Evolutionary conservation across 2,113 vertebrate genomes (phyloP).

Genomic region (Dendrocopos noguchii): DNA sequence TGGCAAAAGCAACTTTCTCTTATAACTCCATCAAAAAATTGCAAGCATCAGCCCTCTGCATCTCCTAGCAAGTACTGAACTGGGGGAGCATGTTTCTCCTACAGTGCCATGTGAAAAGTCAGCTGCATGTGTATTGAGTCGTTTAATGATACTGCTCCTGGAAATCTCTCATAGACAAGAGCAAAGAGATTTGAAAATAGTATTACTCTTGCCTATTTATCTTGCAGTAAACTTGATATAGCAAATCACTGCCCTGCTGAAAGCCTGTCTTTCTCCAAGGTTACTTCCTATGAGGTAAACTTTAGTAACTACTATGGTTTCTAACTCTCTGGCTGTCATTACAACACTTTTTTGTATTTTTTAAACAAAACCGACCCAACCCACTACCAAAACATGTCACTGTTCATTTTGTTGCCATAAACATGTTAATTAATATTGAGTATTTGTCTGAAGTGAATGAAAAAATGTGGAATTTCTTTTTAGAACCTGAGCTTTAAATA

Average conservation of each 20-base stretch:
- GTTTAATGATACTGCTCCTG: not conserved
- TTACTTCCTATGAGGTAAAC: slow-evolving; percentile 12
- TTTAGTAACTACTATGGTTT: slow-evolving; percentile 24
- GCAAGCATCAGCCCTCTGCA: not conserved
- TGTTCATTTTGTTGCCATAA: not conserved
- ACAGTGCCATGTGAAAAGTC: not conserved
- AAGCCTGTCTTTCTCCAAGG: slow-evolving; percentile 19
- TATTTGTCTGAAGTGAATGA: slow-evolving; percentile 33
- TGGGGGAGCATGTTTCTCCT: not conserved
- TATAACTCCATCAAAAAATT: not conserved
- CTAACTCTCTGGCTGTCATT: slow-evolving; percentile 48
- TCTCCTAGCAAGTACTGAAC: not conserved
- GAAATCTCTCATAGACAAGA: not conserved
- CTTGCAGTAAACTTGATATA: not conserved
- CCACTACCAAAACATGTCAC: not conserved
- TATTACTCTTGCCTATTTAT: slow-evolving; percentile 7
- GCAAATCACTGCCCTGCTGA: slow-evolving; percentile 37
- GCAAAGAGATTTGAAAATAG: not conserved
- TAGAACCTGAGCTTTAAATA: slow-evolving; percentile 48
- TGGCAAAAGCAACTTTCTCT: slow-evolving; percentile 12
- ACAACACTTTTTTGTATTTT: not conserved
- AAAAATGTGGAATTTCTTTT: slow-evolving; percentile 38
- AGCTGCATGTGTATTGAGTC: not conserved
- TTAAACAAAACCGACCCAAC: not conserved
- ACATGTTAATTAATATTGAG: not conserved